Evolutionary conservation across 2,888 invertebrate genomes (phyloP).

Genomic region (Ganaspis brasiliensis): DNA sequence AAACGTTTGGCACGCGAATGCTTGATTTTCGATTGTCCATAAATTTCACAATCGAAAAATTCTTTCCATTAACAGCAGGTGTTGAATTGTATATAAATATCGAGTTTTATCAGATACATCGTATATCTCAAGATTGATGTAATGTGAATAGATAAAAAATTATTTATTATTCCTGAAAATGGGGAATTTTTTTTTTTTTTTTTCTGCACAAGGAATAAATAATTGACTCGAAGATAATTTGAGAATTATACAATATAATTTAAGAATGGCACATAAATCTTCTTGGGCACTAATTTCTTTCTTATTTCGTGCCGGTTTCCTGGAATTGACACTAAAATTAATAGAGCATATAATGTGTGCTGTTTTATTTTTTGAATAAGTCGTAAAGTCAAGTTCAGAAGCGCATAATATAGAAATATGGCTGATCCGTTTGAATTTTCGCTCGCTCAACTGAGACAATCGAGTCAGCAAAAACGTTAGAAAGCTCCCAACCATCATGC

Average conservation of each 20-base stretch:
- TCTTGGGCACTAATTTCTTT: not conserved
- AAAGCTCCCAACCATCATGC: slow-evolving; percentile 36
- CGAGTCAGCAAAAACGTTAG: slow-evolving; percentile 30
- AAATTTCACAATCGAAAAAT: not conserved
- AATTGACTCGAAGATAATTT: not conserved
- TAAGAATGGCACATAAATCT: slow-evolving; percentile 6
- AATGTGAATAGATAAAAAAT: slow-evolving; percentile 4
- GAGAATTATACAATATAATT: not conserved
- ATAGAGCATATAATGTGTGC: slow-evolving; percentile 5
- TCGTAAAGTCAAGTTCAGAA: slow-evolving; percentile 13
- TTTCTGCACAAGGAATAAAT: not conserved
- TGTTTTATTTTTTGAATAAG: slow-evolving; percentile 25
- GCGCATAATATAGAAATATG: not conserved
- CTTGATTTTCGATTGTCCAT: slow-evolving; percentile 19
- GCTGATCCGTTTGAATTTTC: slow-evolving; percentile 22
- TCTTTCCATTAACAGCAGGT: not conserved
- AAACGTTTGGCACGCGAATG: slow-evolving; percentile 10
- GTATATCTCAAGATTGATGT: not conserved
- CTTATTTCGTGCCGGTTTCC: not conserved
- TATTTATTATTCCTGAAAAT: not conserved
- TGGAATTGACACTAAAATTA: slow-evolving; percentile 5
- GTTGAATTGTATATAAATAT: slow-evolving; percentile 10
- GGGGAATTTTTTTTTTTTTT: not conserved
- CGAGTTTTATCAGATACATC: not conserved
- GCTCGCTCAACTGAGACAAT: slow-evolving; percentile 18